These are phyloP conservation scores for Cyclina sinensis DNA, from an alignment of 1,140 invertebrate species.

Conservation along the genomic window DNA sequence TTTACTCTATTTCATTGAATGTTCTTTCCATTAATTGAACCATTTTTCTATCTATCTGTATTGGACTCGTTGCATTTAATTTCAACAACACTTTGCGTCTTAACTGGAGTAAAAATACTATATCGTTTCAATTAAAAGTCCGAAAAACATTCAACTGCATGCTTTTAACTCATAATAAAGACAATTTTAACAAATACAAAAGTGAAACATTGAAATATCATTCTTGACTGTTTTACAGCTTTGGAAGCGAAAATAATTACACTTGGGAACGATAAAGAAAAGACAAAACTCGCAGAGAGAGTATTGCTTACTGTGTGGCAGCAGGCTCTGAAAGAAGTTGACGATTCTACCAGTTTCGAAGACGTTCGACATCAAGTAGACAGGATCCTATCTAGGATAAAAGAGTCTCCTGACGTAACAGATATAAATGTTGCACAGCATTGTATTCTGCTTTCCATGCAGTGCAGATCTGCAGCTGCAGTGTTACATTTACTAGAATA, in stretches of 20 bases:
- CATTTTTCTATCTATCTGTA: too few relatives aligned
- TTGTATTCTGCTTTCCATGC: neutral
- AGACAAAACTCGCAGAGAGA: neutral
- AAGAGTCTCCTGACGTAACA: neutral
- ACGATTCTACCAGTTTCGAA: neutral
- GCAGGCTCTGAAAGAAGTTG: neutral
- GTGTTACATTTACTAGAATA: neutral
- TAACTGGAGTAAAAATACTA: too few relatives aligned
- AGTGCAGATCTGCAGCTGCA: neutral
- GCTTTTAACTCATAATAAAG: too few relatives aligned
- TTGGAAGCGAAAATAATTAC: neutral
- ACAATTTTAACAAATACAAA: too few relatives aligned
- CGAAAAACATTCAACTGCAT: too few relatives aligned
- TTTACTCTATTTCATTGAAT: too few relatives aligned
- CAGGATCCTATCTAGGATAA: neutral
- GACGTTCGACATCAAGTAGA: neutral
- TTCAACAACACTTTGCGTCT: too few relatives aligned
- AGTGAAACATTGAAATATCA: too few relatives aligned
- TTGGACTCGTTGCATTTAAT: too few relatives aligned
- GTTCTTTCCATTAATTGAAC: too few relatives aligned
- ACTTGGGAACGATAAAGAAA: neutral
- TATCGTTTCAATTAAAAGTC: too few relatives aligned
- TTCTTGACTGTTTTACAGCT: too few relatives aligned
- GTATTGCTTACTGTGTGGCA: neutral
- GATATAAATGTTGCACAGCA: neutral